phyloP scores from a whole-genome alignment of 2,888 invertebrate genomes.

The Drosophila algonquin region DNA sequence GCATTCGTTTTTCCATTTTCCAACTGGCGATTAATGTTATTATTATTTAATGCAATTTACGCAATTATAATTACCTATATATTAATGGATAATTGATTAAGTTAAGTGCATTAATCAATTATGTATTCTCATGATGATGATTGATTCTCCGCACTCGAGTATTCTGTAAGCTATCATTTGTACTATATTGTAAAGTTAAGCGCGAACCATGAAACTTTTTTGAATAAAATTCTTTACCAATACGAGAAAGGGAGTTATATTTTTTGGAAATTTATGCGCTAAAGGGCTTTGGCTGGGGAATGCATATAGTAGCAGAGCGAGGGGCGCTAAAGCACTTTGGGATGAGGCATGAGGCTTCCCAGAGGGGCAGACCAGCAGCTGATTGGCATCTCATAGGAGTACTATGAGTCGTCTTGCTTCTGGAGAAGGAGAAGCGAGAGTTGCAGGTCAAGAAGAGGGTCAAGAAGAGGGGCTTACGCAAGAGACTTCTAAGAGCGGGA shows the following conservation, averaged over 20 bases:
- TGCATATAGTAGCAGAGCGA: too few relatives aligned
- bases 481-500: not conserved
- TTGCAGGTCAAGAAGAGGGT: too few relatives aligned
- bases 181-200: conserved; percentile 70
- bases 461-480: too few relatives aligned
- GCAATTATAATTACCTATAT: conserved; percentile 40
- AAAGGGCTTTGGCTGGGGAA: too few relatives aligned
- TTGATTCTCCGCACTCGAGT: conserved; percentile 56
- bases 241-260: conserved; percentile 15
- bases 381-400: not conserved
- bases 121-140: conserved; percentile 52
- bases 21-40: conserved; percentile 62
- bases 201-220: conserved; percentile 64
- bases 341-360: too few relatives aligned
- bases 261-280: too few relatives aligned
- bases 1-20: conserved; percentile 58
- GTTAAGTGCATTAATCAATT: conserved; percentile 70
- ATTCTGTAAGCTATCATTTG: conserved; percentile 74
- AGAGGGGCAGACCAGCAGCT: too few relatives aligned
- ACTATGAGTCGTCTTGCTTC: not conserved
- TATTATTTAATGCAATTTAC: conserved; percentile 35
- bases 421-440: not conserved
- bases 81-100: conserved; percentile 52
- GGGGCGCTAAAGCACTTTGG: too few relatives aligned
- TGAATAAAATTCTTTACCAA: conserved; percentile 79